These are phyloP conservation scores for Mormyrus hasselquistii DNA, from an alignment of 2,797 vertebrate genomes.

Conservation along the genomic window DNA sequence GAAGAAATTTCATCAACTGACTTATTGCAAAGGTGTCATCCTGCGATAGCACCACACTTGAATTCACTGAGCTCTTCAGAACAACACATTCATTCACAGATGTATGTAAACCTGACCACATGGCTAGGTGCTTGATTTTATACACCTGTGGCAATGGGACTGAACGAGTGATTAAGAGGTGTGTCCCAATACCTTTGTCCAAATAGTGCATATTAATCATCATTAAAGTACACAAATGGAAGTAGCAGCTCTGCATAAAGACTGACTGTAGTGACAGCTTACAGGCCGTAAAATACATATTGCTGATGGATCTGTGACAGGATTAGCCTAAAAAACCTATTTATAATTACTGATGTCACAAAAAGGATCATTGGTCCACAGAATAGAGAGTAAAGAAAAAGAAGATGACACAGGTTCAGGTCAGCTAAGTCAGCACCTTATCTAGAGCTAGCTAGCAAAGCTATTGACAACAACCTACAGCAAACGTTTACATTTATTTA, in stretches of 20 bases:
- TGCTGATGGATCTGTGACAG: background rate
- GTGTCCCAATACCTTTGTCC: background rate
- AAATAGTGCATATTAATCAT: background rate
- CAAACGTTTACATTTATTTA: background rate
- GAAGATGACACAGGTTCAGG: background rate
- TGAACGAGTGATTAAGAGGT: background rate
- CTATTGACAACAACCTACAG: background rate
- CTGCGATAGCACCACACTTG: background rate
- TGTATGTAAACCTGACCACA: background rate
- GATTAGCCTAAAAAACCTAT: background rate
- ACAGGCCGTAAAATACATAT: background rate
- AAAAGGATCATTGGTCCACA: background rate
- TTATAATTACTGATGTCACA: background rate
- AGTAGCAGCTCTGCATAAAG: background rate
- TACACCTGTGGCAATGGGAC: background rate
- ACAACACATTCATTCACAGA: background rate
- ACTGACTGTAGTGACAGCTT: background rate
- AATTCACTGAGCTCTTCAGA: background rate
- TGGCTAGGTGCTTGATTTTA: background rate
- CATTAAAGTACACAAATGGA: background rate
- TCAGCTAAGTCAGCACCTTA: background rate
- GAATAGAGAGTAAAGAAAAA: background rate
- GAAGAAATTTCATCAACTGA: background rate
- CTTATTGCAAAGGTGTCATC: background rate
- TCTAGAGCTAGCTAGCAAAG: background rate